These are phyloP conservation scores for Punctoribates punctum DNA, from an alignment of 2,888 invertebrate genomes.

Conservation along the genomic window DNA sequence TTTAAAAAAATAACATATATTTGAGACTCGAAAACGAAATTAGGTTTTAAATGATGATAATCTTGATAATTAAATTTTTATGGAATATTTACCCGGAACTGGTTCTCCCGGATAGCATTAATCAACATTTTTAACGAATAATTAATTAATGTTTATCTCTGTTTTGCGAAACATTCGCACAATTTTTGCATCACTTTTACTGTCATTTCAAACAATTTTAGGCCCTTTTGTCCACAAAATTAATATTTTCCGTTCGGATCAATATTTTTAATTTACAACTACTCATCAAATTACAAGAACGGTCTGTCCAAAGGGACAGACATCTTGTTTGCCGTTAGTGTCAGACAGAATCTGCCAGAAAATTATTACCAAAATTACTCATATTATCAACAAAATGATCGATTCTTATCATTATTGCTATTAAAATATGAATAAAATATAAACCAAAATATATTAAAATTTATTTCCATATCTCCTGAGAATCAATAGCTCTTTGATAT, in stretches of 20 bases:
- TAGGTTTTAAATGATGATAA: too few relatives aligned
- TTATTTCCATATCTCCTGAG: not conserved
- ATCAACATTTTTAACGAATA: too few relatives aligned
- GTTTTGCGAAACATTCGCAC: too few relatives aligned
- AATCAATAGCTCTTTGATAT: not conserved
- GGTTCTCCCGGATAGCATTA: too few relatives aligned
- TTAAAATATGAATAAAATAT: not conserved
- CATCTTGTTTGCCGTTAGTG: not conserved
- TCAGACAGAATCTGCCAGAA: not conserved
- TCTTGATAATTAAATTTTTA: too few relatives aligned
- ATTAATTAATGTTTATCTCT: too few relatives aligned
- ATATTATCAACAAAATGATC: not conserved
- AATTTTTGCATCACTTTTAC: not conserved
- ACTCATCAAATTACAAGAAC: not conserved
- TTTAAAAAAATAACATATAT: too few relatives aligned
- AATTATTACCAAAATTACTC: not conserved
- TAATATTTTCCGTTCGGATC: not conserved
- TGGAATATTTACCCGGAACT: too few relatives aligned
- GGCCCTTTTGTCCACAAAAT: not conserved
- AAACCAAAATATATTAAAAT: not conserved
- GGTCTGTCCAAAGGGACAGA: not conserved
- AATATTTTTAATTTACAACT: not conserved
- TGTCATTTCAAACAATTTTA: not conserved
- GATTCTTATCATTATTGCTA: not conserved
- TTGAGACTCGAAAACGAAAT: too few relatives aligned